Evolutionary conservation across 2,797 vertebrate genomes (phyloP).

Genomic region (Moxostoma hubbsi): DNA sequence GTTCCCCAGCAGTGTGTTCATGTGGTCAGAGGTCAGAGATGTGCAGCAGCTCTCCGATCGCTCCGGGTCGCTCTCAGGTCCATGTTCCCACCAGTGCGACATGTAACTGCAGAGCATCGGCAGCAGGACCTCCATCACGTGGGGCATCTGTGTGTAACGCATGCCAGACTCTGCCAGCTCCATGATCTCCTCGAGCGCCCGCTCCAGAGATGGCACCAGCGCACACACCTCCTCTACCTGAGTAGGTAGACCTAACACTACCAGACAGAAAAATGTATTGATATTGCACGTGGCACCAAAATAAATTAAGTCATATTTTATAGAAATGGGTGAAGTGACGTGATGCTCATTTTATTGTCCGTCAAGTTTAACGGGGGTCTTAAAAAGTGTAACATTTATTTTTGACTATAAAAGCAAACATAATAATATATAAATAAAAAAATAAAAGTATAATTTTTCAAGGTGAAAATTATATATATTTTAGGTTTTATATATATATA

Average conservation of each 20-base stretch:
- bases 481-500: too few species aligned
- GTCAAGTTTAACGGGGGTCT: too few species aligned
- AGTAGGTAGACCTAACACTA: slow-evolving; percentile 82
- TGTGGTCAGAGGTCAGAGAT: slow-evolving; percentile 89
- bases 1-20: slow-evolving; percentile 93
- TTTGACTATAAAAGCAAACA: too few species aligned
- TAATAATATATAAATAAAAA: too few species aligned
- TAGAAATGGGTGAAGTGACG: too few species aligned
- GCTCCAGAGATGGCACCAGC: slow-evolving; percentile 87
- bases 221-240: slow-evolving; percentile 87
- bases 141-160: slow-evolving; percentile 94
- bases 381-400: too few species aligned
- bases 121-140: slow-evolving; percentile 89
- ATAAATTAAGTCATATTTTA: too few species aligned
- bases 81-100: slow-evolving; percentile 97
- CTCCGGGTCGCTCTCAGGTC: slow-evolving; percentile 83
- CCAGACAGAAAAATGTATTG: background rate
- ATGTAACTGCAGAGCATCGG: slow-evolving; percentile 96
- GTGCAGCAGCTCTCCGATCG: slow-evolving; percentile 86
- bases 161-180: slow-evolving; percentile 92
- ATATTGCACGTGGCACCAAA: too few species aligned
- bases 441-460: too few species aligned
- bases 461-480: too few species aligned
- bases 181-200: slow-evolving; percentile 91
- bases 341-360: too few species aligned